A percentile compares a stretch with the other conserved stretches of the same genome.
Conservation (phyloP, 2,797 vertebrate species). For the Pogonophryne albipinna region DNA sequence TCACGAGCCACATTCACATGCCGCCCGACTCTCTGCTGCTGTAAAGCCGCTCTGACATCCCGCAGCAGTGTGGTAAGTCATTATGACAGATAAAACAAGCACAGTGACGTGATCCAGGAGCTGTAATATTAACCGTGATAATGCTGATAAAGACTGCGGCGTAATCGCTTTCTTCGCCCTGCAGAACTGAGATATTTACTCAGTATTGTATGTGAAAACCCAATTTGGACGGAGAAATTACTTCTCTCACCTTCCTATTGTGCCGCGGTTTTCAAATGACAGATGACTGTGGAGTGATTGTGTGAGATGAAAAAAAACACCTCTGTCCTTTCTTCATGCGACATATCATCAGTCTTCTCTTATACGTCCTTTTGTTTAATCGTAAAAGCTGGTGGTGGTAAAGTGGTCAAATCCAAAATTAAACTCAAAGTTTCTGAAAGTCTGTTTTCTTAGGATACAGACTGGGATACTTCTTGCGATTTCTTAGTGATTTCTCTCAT, state of each 20-base stretch:
- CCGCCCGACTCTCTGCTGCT: constrained; percentile 28
- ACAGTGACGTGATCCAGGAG: constrained; percentile 25
- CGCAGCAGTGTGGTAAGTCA: constrained; percentile 38
- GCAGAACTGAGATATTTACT: constrained; percentile 43
- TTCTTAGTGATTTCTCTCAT: not conserved
- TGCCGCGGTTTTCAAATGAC: constrained; percentile 32
- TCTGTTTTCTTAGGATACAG: not conserved
- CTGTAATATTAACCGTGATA: constrained; percentile 46
- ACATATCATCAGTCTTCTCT: not conserved
- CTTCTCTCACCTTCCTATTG: constrained; percentile 33
- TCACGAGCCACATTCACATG: constrained; percentile 56
- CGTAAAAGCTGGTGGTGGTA: not conserved
- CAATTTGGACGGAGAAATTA: constrained; percentile 40
- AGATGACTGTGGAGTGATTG: constrained; percentile 9
- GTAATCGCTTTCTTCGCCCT: constrained; percentile 23
- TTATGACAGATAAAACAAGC: constrained; percentile 52
- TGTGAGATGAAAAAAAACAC: not conserved
- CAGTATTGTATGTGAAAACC: constrained; percentile 36
- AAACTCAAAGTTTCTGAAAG: not conserved
- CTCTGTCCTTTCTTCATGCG: not conserved
- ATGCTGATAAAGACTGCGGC: constrained; percentile 25
- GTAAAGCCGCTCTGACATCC: constrained; percentile 44
- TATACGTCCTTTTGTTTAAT: not conserved
- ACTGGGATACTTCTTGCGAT: not conserved
- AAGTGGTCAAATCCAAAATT: not conserved